Base-by-base conservation (phyloP, 1,140 invertebrate genomes). In the Drosophila punjabiensis region DNA sequence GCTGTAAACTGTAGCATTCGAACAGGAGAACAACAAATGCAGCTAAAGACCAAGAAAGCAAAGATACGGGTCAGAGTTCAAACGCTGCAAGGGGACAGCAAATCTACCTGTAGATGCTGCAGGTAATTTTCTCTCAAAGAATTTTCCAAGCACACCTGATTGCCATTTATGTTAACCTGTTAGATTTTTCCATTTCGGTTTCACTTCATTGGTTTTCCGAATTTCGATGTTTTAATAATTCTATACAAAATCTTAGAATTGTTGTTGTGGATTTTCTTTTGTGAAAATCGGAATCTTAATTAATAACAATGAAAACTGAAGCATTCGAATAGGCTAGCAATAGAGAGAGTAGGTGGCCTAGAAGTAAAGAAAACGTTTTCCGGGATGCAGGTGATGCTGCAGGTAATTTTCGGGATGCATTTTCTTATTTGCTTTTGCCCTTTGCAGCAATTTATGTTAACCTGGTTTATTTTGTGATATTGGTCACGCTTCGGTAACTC, bases 311-410 rank as follows among this genome's bases (percentile, higher is more conserved):
- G 53, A 37, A 76, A 76, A 73, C 39, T 76, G 59, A 73, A 47
- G 68, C 71, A 75, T 47, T 56, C 18, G 56, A 75, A 61, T 62
- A 62, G 71, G 71, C 5, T 5, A 62, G 39, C 66, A 75, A 35
- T 3, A 41, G 16, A 41, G 13, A 0, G 2, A 56, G 53, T 16
- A 56, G 53, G 33, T 37, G 32, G 1, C 13, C 0, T 4, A 35
- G 18, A 20, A 24, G 24, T 24, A 24, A 24, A 24, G 24, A 24
- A 24, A 24, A 24, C 24, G 3, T 24, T 24, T 24, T 3, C 48
- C 48, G 43, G 43, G 2, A 45, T 20, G 43, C 43, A 45, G 41
- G 9, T 10, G 45, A 47, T 47, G 45, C 18, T 47, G 11, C 45
- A 24, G 45, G 11, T 28, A 16, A 50, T 28, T 28, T 50, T 50